Evolutionary conservation across 2,888 invertebrate genomes (phyloP).

Genomic region (Plebejus argus): DNA sequence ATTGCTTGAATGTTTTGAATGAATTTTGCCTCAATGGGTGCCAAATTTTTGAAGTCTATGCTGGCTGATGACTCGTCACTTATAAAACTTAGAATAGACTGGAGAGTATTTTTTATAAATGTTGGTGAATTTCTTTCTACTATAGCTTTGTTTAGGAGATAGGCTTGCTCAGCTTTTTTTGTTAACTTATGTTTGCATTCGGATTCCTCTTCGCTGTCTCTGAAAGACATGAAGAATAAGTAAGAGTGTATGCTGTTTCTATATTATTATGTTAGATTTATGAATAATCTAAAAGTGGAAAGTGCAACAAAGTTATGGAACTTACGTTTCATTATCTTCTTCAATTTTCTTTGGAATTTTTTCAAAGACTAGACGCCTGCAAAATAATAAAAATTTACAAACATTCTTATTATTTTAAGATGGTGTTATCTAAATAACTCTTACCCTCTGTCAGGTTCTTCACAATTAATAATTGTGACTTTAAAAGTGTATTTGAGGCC

Average conservation of each 20-base stretch:
- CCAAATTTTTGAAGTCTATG: constrained; percentile 43
- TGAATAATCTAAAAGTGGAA: neutral
- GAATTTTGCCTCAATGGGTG: constrained; percentile 42
- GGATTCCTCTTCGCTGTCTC: constrained; percentile 26
- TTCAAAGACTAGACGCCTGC: constrained; percentile 39
- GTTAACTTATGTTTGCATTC: neutral
- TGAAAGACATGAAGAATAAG: neutral
- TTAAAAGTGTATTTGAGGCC: constrained; percentile 42
- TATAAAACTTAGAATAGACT: constrained; percentile 45
- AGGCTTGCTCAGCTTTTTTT: constrained; percentile 36
- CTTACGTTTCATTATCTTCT: constrained; percentile 12
- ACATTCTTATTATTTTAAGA: neutral
- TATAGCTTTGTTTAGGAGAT: constrained; percentile 33
- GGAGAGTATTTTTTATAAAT: constrained; percentile 41
- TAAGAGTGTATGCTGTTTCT: neutral
- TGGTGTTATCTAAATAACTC: constrained; percentile 28
- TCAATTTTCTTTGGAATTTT: constrained; percentile 38
- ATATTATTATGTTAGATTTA: neutral
- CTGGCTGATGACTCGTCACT: constrained; percentile 41
- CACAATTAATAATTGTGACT: constrained; percentile 34
- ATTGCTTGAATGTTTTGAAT: constrained; percentile 39
- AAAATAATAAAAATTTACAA: constrained; percentile 28
- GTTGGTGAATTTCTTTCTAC: constrained; percentile 40
- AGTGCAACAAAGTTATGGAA: neutral
- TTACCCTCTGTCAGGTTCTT: constrained; percentile 38